Evolutionary conservation across 2,888 invertebrate species (phyloP), one percentile per base, ranked within the genome.

Genomic region (Crematogaster levior): DNA sequence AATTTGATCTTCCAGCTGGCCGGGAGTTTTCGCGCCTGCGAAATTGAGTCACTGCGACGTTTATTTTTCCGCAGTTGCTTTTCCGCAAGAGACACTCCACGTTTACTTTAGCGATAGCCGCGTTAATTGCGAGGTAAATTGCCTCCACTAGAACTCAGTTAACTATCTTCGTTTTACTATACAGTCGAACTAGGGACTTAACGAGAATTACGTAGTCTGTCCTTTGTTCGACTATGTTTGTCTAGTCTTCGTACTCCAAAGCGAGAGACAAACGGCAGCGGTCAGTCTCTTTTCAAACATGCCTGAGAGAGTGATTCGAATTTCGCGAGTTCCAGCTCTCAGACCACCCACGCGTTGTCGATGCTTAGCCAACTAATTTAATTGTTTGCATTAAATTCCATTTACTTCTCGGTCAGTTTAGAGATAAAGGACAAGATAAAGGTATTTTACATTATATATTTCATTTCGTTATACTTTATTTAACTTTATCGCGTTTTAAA

Each of bases 111-210:
- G 51, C 51, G 51, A 65, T n/a, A 65, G 56, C 24, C 43, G 30
- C 43, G 70, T 79, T 79, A 79, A 79, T 79, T 68, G 43, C 56
- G 56, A 68, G 56, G 56, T 40, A 68, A 79, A 43, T 56, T 79
- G 56, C 21, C 27, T 15, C 5, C 10, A 15, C 27, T 53, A 30
- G 53, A 43, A 56, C 74, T 48, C 48, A 9, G 12, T 51, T 18
- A 10, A n/a, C 9, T 21, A 18, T 34, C 43, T 21, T 53, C 21
- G 30, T 43, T 21, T 51, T 37, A 61, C 34, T 27, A n/a, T 24
- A 34, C 37, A 21, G 18, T 79, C 27, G 21, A 21, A 56, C 40
- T 43, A 21, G 43, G 43, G 43, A 9, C 43, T 34, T 56, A 30
- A 40, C 21, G 70, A 43, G 43, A 68, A 79, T 79, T 79, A 79